Conservation (phyloP, 2,797 vertebrate genomes). For the Bucorvus abyssinicus region DNA sequence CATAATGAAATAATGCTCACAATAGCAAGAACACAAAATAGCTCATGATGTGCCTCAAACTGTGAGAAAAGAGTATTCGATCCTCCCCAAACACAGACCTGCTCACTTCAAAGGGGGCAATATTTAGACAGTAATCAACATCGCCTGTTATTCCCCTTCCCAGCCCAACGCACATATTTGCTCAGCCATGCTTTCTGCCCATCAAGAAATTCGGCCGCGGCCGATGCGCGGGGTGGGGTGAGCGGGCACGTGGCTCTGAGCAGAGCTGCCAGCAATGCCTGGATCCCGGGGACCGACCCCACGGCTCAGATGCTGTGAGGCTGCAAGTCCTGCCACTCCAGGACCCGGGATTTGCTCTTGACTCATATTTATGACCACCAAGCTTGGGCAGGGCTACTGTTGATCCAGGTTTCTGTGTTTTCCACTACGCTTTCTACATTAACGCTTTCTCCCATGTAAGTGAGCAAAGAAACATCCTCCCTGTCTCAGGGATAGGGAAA, state of each 20-base stretch:
- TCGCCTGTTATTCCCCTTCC: not conserved
- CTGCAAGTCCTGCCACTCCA: not conserved
- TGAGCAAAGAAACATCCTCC: not conserved
- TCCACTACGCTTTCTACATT: not conserved
- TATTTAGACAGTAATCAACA: conserved; percentile 44
- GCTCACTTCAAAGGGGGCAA: not conserved
- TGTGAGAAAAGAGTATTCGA: not conserved
- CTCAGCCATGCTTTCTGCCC: not conserved
- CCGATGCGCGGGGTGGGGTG: accelerated
- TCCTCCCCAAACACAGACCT: conserved; percentile 41
- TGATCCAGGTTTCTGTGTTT: not conserved
- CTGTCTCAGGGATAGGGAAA: not conserved
- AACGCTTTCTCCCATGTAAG: not conserved
- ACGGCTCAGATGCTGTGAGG: accelerated
- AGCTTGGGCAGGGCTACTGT: not conserved
- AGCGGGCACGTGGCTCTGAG: accelerated
- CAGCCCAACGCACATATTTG: not conserved
- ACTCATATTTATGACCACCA: not conserved
- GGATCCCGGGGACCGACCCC: not conserved
- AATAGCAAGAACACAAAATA: conserved; percentile 42
- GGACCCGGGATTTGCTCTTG: not conserved
- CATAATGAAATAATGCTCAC: not conserved
- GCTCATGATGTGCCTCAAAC: conserved; percentile 41
- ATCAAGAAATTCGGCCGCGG: not conserved
- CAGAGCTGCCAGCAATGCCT: not conserved